Evolutionary conservation across 37 sponge, comb jelly and placozoan genomes (phyloP).

Genomic region (Halichondria panicea): DNA sequence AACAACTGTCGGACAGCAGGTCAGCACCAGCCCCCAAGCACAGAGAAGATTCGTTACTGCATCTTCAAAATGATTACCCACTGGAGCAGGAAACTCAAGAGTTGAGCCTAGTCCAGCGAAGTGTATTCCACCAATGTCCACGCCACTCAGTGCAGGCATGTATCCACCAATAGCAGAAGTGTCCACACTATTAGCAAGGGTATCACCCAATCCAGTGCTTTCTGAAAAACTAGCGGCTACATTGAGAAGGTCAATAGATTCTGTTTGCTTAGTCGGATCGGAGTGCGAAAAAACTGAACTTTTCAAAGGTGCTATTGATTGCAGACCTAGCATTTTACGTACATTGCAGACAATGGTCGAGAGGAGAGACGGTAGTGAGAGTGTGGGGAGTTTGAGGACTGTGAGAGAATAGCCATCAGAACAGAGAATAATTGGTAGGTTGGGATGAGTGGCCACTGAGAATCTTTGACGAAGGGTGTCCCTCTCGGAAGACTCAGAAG

Average conservation of each 20-base stretch:
- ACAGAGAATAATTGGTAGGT: slow-evolving; percentile 48
- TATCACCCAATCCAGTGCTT: not conserved
- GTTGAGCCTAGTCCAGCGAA: slow-evolving; percentile 22
- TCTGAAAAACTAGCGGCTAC: not conserved
- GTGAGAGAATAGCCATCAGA: slow-evolving; percentile 76
- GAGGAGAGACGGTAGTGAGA: no score
- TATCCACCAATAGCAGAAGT: not conserved
- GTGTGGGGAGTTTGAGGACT: slow-evolving; percentile 39
- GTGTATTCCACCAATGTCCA: slow-evolving; percentile 12
- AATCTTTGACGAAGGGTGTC: slow-evolving; percentile 63
- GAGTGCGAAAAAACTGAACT: no score
- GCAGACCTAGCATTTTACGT: no score
- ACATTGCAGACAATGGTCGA: no score
- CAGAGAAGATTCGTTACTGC: slow-evolving; percentile 26
- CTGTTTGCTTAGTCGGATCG: no score
- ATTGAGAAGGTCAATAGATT: no score
- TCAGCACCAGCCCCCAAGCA: slow-evolving; percentile 33
- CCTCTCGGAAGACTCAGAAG: slow-evolving; percentile 51
- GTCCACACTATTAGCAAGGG: not conserved
- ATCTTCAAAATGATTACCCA: not conserved
- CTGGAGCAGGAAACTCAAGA: not conserved
- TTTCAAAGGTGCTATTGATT: no score
- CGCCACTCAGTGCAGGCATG: not conserved
- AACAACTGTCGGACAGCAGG: no score
- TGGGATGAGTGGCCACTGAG: slow-evolving; percentile 70